Base-by-base conservation (phyloP, 2,888 invertebrate genomes). In the Erebia ligea region DNA sequence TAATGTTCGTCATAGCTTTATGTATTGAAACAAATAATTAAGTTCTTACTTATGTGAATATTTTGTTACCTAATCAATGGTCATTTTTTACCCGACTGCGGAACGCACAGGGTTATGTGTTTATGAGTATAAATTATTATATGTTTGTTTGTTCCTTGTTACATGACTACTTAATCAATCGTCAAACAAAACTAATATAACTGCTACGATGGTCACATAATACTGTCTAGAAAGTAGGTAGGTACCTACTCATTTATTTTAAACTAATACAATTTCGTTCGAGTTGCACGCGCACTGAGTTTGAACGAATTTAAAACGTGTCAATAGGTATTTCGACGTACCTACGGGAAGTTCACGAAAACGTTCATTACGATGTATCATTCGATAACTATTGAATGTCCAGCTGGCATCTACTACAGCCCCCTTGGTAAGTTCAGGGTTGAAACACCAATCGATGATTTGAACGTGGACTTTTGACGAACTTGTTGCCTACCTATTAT, bases 381-480 rank as follows among this genome's bases (percentile, higher is more conserved):
- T 64, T 78, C 79, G 73, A 79, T 82, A 81, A 84, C 84, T 85
- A 85, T 82, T 70, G 68, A 69, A 67, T 59, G 68, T 67, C 52
- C 79, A 77, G 77, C 77, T 75, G 82, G 48, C 78, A 76, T 76
- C 77, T 75, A 82, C 81, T 83, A 81, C 80, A 80, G 77, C 78
- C 82, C 81, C 76, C 75, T 75, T 11, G 76, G 19, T 74, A 81
- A 83, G 86, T 90, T 92, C 91, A 91, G 87, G 92, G 91, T 82
- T 90, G 81, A 83, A 86, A 80, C 68, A 80, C 77, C 82, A 88
- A 92, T 92, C 90, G 92, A 91, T 91, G 83, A 50, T 68, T 64
- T 67, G 19, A 42, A 67, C 50, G 50, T 57, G 21, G 52, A 68
- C 57, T 62, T 71, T 42, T 42, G 21, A 66, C 42, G 66, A 57